Conservation (phyloP, 2,888 invertebrate species). For the Beris chalybata region DNA sequence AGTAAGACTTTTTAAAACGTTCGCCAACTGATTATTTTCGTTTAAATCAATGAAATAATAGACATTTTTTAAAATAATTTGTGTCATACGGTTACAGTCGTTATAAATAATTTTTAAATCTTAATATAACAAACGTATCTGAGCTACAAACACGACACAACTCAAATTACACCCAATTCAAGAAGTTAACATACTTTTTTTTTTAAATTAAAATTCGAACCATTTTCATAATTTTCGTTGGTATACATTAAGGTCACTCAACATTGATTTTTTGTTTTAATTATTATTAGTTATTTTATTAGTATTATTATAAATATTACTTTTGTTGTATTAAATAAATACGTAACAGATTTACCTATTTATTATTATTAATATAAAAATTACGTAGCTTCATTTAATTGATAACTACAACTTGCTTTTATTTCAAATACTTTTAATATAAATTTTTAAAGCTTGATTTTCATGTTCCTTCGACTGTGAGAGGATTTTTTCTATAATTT, state of each 20-base stretch:
- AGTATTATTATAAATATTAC: constrained; percentile 22
- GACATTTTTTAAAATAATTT: too few relatives aligned
- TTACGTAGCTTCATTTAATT: neutral
- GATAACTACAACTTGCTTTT: neutral
- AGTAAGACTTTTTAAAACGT: too few relatives aligned
- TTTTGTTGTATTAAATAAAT: constrained; percentile 22
- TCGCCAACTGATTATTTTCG: too few relatives aligned
- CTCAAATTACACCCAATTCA: too few relatives aligned
- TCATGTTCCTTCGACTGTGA: constrained; percentile 1
- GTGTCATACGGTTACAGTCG: too few relatives aligned
- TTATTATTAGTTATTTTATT: constrained; percentile 11
- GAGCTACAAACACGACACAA: too few relatives aligned
- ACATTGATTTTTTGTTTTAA: constrained; percentile 39
- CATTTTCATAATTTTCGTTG: constrained; percentile 32
- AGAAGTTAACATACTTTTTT: too few relatives aligned
- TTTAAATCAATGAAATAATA: too few relatives aligned
- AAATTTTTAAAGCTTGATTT: neutral
- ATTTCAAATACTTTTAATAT: neutral
- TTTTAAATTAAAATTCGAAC: too few relatives aligned
- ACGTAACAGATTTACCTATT: neutral
- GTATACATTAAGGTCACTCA: constrained; percentile 46
- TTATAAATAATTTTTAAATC: too few relatives aligned
- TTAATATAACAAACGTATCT: too few relatives aligned
- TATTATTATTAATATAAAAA: neutral
- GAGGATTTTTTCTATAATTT: neutral